These are phyloP conservation scores for Pitta sordida DNA, from an alignment of 2,113 vertebrate genomes.

Conservation along the genomic window DNA sequence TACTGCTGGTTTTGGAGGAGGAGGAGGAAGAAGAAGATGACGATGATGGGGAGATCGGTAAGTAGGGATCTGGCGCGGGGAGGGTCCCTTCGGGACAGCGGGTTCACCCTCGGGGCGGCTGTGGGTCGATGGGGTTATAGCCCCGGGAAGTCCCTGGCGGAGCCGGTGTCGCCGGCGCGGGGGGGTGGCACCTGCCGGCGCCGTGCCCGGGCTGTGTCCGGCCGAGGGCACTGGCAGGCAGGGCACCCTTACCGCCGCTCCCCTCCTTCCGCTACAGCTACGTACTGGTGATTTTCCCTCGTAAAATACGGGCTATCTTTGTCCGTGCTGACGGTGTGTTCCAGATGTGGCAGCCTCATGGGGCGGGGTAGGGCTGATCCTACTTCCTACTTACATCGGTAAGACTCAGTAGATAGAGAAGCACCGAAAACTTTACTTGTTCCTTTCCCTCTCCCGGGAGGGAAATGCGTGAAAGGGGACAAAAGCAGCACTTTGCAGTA, in stretches of 20 bases:
- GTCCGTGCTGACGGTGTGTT: neutral
- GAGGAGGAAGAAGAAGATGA: slow-evolving; percentile 61
- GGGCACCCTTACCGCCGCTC: neutral
- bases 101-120: neutral
- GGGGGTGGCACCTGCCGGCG: neutral
- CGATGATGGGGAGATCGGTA: slow-evolving; percentile 70
- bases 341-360: neutral
- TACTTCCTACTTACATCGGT: neutral
- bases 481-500: neutral
- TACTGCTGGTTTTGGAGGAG: slow-evolving; percentile 62
- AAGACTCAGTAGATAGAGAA: neutral
- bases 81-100: neutral
- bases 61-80: neutral
- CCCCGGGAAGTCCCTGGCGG: rapidly evolving
- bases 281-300: rapidly evolving
- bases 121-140: neutral
- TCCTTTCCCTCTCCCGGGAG: neutral
- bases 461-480: neutral
- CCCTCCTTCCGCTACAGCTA: rapidly evolving
- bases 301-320: neutral
- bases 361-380: neutral
- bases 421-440: neutral
- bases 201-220: neutral
- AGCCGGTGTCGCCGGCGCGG: neutral
- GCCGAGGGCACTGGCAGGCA: neutral